Conservation (phyloP, 2,888 invertebrate genomes). For the Listrodromus nycthemerus region DNA sequence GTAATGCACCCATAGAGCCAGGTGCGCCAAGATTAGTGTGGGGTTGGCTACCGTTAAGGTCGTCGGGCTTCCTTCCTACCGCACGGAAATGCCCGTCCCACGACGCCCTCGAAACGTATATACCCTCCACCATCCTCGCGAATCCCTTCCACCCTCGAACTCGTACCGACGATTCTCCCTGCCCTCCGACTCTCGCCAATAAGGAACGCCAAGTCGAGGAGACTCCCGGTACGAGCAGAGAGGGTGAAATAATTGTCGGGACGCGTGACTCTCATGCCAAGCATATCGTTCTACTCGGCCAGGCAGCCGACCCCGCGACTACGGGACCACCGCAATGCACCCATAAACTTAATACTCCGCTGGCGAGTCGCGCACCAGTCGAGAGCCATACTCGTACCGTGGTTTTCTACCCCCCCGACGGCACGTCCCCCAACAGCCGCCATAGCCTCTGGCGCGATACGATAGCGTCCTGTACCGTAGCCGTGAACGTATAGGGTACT, state of each 20-base stretch:
- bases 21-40: slow-evolving; percentile 76
- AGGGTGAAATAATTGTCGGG: slow-evolving; percentile 82
- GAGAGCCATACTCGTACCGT: slow-evolving; percentile 47
- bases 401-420: slow-evolving; percentile 49
- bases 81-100: slow-evolving; percentile 32
- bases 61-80: slow-evolving; percentile 62
- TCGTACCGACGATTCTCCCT: slow-evolving; percentile 28
- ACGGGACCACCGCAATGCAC: slow-evolving; percentile 81
- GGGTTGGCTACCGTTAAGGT: slow-evolving; percentile 69
- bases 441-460: slow-evolving; percentile 71
- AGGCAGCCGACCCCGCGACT: slow-evolving; percentile 71
- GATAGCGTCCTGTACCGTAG: slow-evolving; percentile 66
- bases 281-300: slow-evolving; percentile 73
- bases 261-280: slow-evolving; percentile 82
- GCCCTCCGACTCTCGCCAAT: slow-evolving; percentile 68
- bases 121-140: slow-evolving; percentile 4
- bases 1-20: slow-evolving; percentile 72
- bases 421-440: slow-evolving; percentile 43
- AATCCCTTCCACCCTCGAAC: slow-evolving; percentile 18
- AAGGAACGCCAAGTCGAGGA: slow-evolving; percentile 67
- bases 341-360: slow-evolving; percentile 80
- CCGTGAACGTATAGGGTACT: slow-evolving; percentile 66
- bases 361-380: slow-evolving; percentile 52
- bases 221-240: slow-evolving; percentile 63
- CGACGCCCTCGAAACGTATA: slow-evolving; percentile 20